Base-by-base conservation (phyloP, 2,113 vertebrate genomes). In the Ammodytes dubius region DNA sequence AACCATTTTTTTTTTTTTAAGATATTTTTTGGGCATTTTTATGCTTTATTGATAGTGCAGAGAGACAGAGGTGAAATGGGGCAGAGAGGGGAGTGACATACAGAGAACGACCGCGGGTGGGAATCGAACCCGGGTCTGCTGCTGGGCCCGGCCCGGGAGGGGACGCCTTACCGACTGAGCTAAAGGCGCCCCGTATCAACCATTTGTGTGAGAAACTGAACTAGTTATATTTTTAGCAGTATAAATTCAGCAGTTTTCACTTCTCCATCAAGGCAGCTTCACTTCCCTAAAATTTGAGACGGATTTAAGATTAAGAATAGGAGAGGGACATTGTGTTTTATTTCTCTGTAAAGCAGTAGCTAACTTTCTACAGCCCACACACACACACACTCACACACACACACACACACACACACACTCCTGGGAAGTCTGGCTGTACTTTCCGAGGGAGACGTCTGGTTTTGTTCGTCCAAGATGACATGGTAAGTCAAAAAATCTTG, bases 161-260 rank as follows among this genome's bases (percentile, higher is more conserved):
- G n/a, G n/a, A n/a, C n/a, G n/a, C n/a, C n/a, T n/a, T n/a, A n/a
- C n/a, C n/a, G n/a, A n/a, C n/a, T n/a, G n/a, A n/a, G n/a, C n/a
- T n/a, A n/a, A n/a, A n/a, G n/a, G n/a, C n/a, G n/a, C n/a, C n/a
- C n/a, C n/a, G n/a, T n/a, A n/a, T n/a, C n/a, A n/a, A n/a, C n/a
- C n/a, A n/a, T n/a, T n/a, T 27, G 14, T 72, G 40, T 14, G n/a
- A 84, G 74, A 87, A 86, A 82, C 54, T 11, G 40, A 60, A 82
- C 54, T 11, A 40, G 58, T 17, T 58, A 72, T 77, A 58, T 65
- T 59, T 67, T 75, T 78, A 50, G 43, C 2, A 43, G 45, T 47
- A 4, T 47, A 4, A 81, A 59, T 70, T 92, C 93, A 93, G 91
- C 90, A 79, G 72, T 74, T 93, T 94, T 94, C 93, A 94, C 91